Evolutionary conservation across 2,888 invertebrate species (phyloP), one percentile per base, ranked within the genome.

Genomic region (Ectobius pallidus): DNA sequence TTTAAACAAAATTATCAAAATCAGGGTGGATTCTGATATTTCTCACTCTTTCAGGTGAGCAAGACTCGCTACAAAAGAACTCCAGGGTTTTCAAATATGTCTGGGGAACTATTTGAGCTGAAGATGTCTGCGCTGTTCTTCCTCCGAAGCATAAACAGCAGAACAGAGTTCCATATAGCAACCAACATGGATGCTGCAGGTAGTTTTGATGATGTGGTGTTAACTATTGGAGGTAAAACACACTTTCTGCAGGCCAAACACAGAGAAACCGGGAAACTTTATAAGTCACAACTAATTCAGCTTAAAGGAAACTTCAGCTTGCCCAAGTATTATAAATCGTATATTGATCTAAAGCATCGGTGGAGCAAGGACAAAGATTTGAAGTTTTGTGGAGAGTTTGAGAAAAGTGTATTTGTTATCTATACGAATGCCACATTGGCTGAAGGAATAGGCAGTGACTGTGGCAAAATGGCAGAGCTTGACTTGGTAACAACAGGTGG

Each of bases 241-340:
- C 4, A 32, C 1, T 18, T 63, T 6, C 18, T 63, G 34, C 63
- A 63, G 30, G 39, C 39, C 39, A 63, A 63, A 6, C 63, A 63
- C 14, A 34, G 32, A 39, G 34, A 22, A 20, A 22, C 16, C 6
- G 1, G 32, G n/a, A 30, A 30, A 0, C 16, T 55, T 6, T 55
- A 55, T 27, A 25, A 30, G 3, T 32, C 30, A 3, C 63, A 63
- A 16, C 39, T 63, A 3, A 14, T 34, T 63, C 63, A 63, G 22
- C 16, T 63, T 2, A 63, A 63, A 20, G 63, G 63, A 22, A 14
- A 39, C 42, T 63, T 63, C 22, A 42, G 39, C 4, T 20, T 63
- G 1, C 39, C 20, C 6, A 63, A 63, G 20, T 63, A 63, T 39
- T 63, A 22, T 16, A 18, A 34, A 20, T 22, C 63, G 0, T 63